Conservation (phyloP, 2,797 vertebrate species). For the Onychomys arenicola region DNA sequence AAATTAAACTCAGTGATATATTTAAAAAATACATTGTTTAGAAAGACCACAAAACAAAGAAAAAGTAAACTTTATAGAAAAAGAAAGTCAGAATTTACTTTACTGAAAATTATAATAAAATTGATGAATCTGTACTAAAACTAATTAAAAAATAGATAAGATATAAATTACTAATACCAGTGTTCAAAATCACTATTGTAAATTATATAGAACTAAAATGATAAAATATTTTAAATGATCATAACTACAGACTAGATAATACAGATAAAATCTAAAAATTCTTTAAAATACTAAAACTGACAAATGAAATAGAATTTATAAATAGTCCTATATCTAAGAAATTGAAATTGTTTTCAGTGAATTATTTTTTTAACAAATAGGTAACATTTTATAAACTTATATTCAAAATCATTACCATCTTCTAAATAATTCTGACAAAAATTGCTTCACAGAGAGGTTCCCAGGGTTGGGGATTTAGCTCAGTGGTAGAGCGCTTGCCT, state of each 20-base stretch:
- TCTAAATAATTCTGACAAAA: background rate
- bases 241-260: background rate
- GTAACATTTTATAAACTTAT: background rate
- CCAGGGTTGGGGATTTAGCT: no score
- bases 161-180: background rate
- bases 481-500: no score
- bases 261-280: background rate
- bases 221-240: background rate
- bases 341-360: background rate
- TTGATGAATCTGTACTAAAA: background rate
- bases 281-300: background rate
- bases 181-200: background rate
- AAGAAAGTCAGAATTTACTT: background rate
- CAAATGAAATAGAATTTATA: background rate
- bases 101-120: background rate
- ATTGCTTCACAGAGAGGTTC: background rate
- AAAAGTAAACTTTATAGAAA: background rate
- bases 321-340: background rate
- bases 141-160: background rate
- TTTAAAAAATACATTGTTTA: background rate
- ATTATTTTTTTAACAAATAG: background rate
- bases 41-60: background rate
- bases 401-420: background rate
- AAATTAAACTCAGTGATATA: background rate
- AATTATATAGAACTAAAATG: background rate